These are phyloP conservation scores for Elephas maximus DNA, from an alignment of 2,113 vertebrate species.

Conservation along the genomic window DNA sequence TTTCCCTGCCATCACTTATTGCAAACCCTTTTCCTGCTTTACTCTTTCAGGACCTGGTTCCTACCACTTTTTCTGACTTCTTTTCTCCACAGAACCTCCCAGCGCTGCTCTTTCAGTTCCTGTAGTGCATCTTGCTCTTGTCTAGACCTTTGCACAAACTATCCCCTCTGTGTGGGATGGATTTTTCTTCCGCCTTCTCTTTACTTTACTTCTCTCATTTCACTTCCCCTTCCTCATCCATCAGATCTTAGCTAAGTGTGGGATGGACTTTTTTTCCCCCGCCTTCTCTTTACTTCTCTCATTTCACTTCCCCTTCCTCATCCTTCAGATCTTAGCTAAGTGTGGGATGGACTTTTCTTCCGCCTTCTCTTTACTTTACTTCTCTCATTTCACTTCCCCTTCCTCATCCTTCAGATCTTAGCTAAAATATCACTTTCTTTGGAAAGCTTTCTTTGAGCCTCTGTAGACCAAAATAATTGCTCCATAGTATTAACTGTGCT, in stretches of 20 bases:
- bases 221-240: neutral
- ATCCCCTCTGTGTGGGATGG: neutral
- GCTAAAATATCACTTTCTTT: neutral
- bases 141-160: neutral
- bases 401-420: neutral
- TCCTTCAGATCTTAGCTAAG: neutral
- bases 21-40: neutral
- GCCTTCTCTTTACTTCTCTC: neutral
- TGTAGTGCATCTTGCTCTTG: neutral
- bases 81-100: neutral
- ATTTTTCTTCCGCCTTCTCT: neutral
- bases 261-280: neutral
- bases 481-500: neutral
- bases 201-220: neutral
- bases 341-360: neutral
- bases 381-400: neutral
- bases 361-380: neutral
- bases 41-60: neutral
- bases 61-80: neutral
- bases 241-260: neutral
- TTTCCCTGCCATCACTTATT: neutral
- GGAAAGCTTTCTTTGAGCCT: neutral
- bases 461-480: rapidly evolving
- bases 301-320: neutral
- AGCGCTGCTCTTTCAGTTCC: neutral